Conservation (phyloP, 2,888 invertebrate genomes). For the Hirtodrosophila duncani region DNA sequence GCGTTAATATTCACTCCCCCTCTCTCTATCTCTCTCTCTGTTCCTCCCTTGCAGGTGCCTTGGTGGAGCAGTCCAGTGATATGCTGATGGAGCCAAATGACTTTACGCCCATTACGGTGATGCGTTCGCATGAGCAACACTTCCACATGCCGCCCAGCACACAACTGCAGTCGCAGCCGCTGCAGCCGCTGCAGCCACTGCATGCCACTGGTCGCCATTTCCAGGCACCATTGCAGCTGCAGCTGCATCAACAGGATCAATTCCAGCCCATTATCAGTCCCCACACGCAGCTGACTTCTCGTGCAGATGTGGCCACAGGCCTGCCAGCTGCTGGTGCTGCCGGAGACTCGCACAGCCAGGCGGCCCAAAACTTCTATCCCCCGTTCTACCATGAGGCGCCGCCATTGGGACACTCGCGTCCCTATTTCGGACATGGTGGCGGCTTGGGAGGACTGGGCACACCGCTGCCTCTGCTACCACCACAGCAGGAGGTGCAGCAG, state of each 20-base stretch:
- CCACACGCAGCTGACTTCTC: slow-evolving; percentile 41
- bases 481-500: slow-evolving; percentile 32
- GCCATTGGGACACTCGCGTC: slow-evolving; percentile 82
- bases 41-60: slow-evolving; percentile 61
- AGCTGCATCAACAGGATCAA: slow-evolving; percentile 44
- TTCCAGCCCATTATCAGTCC: slow-evolving; percentile 62
- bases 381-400: slow-evolving; percentile 84
- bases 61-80: slow-evolving; percentile 77
- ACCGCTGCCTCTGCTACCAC: slow-evolving; percentile 38
- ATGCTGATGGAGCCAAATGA: slow-evolving; percentile 79
- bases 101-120: slow-evolving; percentile 73
- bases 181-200: slow-evolving; percentile 11
- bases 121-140: slow-evolving; percentile 75
- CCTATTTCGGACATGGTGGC: slow-evolving; percentile 79
- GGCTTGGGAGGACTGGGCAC: slow-evolving; percentile 68
- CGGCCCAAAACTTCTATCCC: slow-evolving; percentile 86
- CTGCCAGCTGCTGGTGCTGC: slow-evolving; percentile 49
- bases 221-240: slow-evolving; percentile 26
- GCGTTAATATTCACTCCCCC: too few relatives aligned
- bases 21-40: too few relatives aligned
- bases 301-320: slow-evolving; percentile 49
- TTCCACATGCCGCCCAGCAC: slow-evolving; percentile 71
- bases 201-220: slow-evolving; percentile 35
- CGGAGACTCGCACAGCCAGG: slow-evolving; percentile 78
- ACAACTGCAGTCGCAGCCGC: slow-evolving; percentile 37